Evolutionary conservation across 2,113 vertebrate species (phyloP).

Genomic region (Petaurus breviceps): DNA sequence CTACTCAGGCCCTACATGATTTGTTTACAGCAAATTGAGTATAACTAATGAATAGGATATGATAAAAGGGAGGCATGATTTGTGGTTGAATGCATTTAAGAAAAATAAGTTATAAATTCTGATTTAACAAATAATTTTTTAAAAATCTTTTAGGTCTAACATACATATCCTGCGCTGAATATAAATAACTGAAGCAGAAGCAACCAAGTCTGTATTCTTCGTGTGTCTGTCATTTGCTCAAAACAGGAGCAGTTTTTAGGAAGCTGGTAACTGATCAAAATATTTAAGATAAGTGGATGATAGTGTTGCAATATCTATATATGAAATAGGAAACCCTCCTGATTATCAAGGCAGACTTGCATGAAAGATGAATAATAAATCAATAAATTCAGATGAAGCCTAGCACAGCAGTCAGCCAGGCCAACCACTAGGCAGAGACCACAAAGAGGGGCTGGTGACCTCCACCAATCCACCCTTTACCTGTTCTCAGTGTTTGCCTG

Average conservation of each 20-base stretch:
- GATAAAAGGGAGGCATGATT: neutral
- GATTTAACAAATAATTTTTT: neutral
- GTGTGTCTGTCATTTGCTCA: conserved; percentile 94
- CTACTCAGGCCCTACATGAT: neutral
- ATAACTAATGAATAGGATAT: neutral
- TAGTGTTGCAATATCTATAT: conserved; percentile 96
- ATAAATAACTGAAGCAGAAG: neutral
- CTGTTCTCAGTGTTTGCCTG: neutral
- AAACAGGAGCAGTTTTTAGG: conserved; percentile 95
- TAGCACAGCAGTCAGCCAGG: neutral
- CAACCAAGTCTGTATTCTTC: neutral
- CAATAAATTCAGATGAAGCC: neutral
- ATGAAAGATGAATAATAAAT: conserved; percentile 86
- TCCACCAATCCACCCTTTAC: neutral
- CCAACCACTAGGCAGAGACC: neutral
- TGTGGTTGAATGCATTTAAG: neutral
- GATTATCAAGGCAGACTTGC: conserved; percentile 95
- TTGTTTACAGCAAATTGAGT: neutral
- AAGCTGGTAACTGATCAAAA: conserved; percentile 92
- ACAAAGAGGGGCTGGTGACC: neutral
- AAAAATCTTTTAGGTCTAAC: neutral
- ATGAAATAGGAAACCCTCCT: conserved; percentile 96
- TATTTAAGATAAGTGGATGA: conserved; percentile 91
- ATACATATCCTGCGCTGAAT: neutral
- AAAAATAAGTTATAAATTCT: neutral